Percentiles rank a stretch among this genome's conserved stretches.
Conservation (phyloP, 2,113 vertebrate species). For the Tiliqua scincoides region DNA sequence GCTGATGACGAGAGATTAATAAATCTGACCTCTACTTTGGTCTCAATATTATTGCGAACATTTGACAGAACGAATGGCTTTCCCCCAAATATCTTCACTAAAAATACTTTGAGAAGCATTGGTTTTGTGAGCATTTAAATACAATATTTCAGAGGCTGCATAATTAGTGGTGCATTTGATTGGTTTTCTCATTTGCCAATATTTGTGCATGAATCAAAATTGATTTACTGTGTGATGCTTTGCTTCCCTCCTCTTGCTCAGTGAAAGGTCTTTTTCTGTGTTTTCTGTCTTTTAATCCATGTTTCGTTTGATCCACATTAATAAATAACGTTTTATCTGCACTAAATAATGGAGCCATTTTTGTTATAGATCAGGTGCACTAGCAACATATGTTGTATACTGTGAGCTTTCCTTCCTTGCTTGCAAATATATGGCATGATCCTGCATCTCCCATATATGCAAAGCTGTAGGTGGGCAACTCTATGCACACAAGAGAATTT, state of each 20-base stretch:
- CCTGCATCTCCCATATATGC: background rate
- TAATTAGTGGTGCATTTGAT: rapidly evolving
- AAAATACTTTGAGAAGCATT: background rate
- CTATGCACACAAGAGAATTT: background rate
- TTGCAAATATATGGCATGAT: background rate
- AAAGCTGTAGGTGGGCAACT: background rate
- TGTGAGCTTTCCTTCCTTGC: background rate
- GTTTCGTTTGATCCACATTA: background rate
- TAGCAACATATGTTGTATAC: too few relatives aligned
- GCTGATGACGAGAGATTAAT: background rate
- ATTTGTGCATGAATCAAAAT: background rate
- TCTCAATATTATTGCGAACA: background rate
- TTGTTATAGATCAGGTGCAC: background rate
- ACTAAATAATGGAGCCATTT: background rate
- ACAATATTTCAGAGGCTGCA: background rate
- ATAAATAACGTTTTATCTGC: background rate
- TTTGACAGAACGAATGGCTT: slow-evolving; percentile 18
- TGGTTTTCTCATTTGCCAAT: background rate
- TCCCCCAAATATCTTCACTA: slow-evolving; percentile 2
- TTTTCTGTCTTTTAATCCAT: background rate
- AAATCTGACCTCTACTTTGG: background rate
- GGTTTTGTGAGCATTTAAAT: slow-evolving; percentile 24
- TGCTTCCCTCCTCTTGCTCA: rapidly evolving
- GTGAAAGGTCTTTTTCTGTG: background rate
- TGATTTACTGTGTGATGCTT: slow-evolving; percentile 1